phyloP scores from a whole-genome alignment of 2,797 vertebrate genomes.

The Alauda arvensis region DNA sequence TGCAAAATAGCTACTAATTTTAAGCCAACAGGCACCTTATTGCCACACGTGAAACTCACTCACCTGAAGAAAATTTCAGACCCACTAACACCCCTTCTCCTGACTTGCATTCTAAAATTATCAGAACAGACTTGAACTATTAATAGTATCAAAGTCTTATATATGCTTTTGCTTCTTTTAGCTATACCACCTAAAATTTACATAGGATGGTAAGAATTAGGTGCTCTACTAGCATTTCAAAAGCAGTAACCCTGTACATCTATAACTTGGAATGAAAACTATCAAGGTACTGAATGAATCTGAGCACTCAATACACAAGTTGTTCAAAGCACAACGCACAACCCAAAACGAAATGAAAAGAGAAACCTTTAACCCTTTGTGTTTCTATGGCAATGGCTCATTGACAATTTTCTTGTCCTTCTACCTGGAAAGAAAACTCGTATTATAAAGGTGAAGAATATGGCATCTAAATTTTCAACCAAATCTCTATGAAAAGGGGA shows the following conservation, averaged over 20 bases:
- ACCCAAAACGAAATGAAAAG: conserved; percentile 82
- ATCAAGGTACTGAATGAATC: conserved; percentile 71
- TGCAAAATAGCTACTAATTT: conserved; percentile 72
- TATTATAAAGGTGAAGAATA: conserved; percentile 81
- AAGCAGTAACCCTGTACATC: conserved; percentile 67
- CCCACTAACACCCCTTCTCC: conserved; percentile 73
- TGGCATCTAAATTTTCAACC: conserved; percentile 78
- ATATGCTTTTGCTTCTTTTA: conserved; percentile 64
- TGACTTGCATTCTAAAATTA: conserved; percentile 69
- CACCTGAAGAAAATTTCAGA: conserved; percentile 75
- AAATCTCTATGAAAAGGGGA: conserved; percentile 73
- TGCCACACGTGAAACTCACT: conserved; percentile 69
- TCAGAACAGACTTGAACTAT: conserved; percentile 75
- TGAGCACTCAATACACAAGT: conserved; percentile 73
- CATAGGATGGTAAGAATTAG: conserved; percentile 65
- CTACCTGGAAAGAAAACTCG: conserved; percentile 84
- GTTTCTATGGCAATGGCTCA: conserved; percentile 84
- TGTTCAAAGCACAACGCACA: conserved; percentile 72
- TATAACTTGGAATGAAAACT: conserved; percentile 66
- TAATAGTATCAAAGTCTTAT: conserved; percentile 69
- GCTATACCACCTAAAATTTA: conserved; percentile 61
- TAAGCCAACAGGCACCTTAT: conserved; percentile 72
- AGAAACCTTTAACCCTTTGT: conserved; percentile 85
- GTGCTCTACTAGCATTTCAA: conserved; percentile 72
- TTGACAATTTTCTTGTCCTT: conserved; percentile 80